These are phyloP conservation scores for Notodonta ziczac DNA, from an alignment of 2,888 invertebrate species.

Conservation along the genomic window DNA sequence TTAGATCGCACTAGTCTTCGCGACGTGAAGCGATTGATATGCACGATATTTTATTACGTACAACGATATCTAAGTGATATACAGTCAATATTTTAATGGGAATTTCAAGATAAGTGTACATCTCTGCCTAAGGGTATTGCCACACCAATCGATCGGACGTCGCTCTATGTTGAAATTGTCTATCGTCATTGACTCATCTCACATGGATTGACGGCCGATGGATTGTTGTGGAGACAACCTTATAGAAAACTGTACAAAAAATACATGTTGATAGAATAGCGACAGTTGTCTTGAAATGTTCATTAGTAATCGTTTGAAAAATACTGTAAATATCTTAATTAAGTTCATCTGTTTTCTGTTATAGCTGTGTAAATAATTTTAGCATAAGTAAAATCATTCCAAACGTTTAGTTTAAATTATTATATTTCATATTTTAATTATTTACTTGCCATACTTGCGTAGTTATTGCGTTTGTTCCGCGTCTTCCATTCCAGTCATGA, in stretches of 20 bases:
- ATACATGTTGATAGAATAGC: not conserved
- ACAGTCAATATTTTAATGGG: not conserved
- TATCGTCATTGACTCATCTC: too few relatives aligned
- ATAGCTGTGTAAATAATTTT: constrained; percentile 75
- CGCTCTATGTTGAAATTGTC: too few relatives aligned
- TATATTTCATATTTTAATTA: constrained; percentile 74
- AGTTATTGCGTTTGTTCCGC: constrained; percentile 66
- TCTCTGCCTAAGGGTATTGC: too few relatives aligned
- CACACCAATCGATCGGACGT: too few relatives aligned
- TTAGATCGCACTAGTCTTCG: constrained; percentile 29
- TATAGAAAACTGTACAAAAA: not conserved
- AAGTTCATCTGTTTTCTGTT: constrained; percentile 69
- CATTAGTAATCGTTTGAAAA: constrained; percentile 14
- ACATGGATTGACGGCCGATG: too few relatives aligned
- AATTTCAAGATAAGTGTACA: not conserved
- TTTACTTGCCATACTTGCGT: constrained; percentile 80
- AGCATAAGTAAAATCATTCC: constrained; percentile 73
- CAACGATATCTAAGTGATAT: constrained; percentile 43
- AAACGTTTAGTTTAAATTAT: constrained; percentile 79
- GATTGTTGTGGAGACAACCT: too few relatives aligned
- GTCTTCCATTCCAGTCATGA: constrained; percentile 75
- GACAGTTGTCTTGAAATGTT: not conserved
- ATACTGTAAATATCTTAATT: constrained; percentile 53
- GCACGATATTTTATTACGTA: constrained; percentile 31
- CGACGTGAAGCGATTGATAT: constrained; percentile 27